Conservation (phyloP, 2,888 invertebrate genomes). For the Cosmia pyralina region DNA sequence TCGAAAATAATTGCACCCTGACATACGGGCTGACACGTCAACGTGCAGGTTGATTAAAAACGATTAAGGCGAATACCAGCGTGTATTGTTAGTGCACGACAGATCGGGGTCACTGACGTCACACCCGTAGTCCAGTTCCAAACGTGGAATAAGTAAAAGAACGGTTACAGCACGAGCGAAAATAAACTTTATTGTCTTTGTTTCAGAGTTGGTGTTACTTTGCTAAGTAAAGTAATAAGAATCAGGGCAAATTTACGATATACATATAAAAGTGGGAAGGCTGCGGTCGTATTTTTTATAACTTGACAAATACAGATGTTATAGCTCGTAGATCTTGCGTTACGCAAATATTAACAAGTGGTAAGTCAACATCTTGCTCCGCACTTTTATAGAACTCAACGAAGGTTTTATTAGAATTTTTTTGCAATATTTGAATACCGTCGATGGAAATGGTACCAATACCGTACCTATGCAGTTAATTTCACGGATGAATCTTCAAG, state of each 20-base stretch:
- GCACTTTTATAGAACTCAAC: background rate
- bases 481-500: background rate
- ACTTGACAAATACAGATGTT: slow-evolving; percentile 61
- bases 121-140: slow-evolving; percentile 51
- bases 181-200: slow-evolving; percentile 29
- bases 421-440: slow-evolving; percentile 10
- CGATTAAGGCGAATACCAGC: slow-evolving; percentile 56
- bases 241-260: slow-evolving; percentile 35
- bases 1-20: slow-evolving; percentile 63
- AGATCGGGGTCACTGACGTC: slow-evolving; percentile 65
- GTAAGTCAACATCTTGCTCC: slow-evolving; percentile 9
- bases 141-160: slow-evolving; percentile 49
- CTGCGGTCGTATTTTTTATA: slow-evolving; percentile 57
- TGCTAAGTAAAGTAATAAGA: slow-evolving; percentile 30
- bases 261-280: slow-evolving; percentile 46
- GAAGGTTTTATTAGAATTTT: slow-evolving; percentile 10
- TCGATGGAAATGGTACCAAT: background rate
- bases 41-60: slow-evolving; percentile 63
- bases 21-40: slow-evolving; percentile 51
- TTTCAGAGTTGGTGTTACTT: slow-evolving; percentile 22
- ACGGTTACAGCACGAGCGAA: background rate
- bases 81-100: slow-evolving; percentile 62
- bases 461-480: background rate
- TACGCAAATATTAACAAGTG: slow-evolving; percentile 29
- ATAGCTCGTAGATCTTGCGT: slow-evolving; percentile 37